A percentile compares a stretch with the other conserved stretches of the same genome.
These are phyloP conservation scores for Dinoponera quadriceps DNA, from an alignment of 1,140 invertebrate species.

Conservation along the genomic window DNA sequence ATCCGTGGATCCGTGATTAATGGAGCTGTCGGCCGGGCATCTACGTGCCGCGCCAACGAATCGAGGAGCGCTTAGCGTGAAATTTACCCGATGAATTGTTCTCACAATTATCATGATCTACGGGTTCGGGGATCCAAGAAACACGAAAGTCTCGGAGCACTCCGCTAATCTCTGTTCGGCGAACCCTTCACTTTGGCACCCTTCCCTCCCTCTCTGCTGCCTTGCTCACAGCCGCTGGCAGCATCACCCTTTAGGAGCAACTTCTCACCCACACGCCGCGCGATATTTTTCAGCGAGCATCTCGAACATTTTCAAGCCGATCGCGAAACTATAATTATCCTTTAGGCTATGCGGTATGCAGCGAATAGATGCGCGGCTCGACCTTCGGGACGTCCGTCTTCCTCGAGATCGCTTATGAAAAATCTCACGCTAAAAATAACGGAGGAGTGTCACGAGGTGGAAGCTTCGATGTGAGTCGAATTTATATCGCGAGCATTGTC, in stretches of 20 bases:
- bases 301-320: conserved; percentile 76
- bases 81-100: conserved; percentile 84
- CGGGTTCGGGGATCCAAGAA: conserved; percentile 83
- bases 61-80: conserved; percentile 79
- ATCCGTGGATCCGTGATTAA: conserved; percentile 70
- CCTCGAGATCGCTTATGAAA: conserved; percentile 41
- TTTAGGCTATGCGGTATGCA: conserved; percentile 74
- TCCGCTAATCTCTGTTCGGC: conserved; percentile 83
- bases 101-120: conserved; percentile 86
- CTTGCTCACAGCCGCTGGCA: conserved; percentile 24
- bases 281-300: conserved; percentile 73
- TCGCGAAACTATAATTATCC: conserved; percentile 79
- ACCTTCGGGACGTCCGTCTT: conserved; percentile 15
- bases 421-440: conserved; percentile 13
- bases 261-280: conserved; percentile 62
- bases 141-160: conserved; percentile 81
- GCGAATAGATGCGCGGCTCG: conserved; percentile 59
- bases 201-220: conserved; percentile 35
- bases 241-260: conserved; percentile 53
- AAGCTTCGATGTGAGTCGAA: neutral
- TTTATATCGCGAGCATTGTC: too few relatives aligned
- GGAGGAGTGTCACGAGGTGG: neutral
- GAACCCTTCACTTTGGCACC: conserved; percentile 83
- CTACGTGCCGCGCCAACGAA: conserved; percentile 60
- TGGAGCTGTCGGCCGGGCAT: conserved; percentile 46